Base-by-base conservation (phyloP, 2,888 invertebrate genomes). In the Adelphocoris suturalis region DNA sequence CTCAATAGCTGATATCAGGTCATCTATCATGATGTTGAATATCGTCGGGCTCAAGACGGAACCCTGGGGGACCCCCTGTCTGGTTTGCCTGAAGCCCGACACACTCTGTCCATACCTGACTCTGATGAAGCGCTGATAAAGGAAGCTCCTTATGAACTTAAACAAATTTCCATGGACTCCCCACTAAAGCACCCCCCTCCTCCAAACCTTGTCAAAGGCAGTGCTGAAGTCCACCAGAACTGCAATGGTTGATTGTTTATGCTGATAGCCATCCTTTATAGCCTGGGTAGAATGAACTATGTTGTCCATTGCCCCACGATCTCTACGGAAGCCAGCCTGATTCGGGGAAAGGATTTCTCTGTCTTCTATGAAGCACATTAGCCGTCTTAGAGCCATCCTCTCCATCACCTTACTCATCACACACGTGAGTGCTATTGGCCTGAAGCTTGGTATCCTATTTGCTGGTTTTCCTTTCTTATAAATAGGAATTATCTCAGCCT, bases 231-330 rank as follows among this genome's bases (percentile, higher is more conserved):
- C 61, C 0, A 61, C 61, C 61, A 61, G 19, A 0, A 61, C 61
- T 19, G 61, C 61, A 7, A 61, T 3, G 0, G 61, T 61, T 16
- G 61, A 61, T 19, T 61, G 61, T 1, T 61, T 9, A 52, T 86
- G 86, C 86, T 61, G 86, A 61, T 61, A 86, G 23, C 85, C 85
- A 19, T 85, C 85, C 85, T 85, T 85, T 57, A 85, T 85, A 61
- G 61, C 0, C 61, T 85, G 85, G 85, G 85, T 85, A 57, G 57
- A 19, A 1, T 85, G 85, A 3, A 57, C 85, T 85, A 85, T 85
- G 85, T 85, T 57, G 61, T 85, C 85, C 85, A 85, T 85, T 85
- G 85, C 16, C 5, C 86, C 37, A 27, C 86, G 68, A 16, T 19
- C 47, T 61, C 86, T 61, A 3, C 86, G 86, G 23, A 86, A 86